Conservation (phyloP, 2,888 invertebrate species). For the Melikaiella ostensackeni region DNA sequence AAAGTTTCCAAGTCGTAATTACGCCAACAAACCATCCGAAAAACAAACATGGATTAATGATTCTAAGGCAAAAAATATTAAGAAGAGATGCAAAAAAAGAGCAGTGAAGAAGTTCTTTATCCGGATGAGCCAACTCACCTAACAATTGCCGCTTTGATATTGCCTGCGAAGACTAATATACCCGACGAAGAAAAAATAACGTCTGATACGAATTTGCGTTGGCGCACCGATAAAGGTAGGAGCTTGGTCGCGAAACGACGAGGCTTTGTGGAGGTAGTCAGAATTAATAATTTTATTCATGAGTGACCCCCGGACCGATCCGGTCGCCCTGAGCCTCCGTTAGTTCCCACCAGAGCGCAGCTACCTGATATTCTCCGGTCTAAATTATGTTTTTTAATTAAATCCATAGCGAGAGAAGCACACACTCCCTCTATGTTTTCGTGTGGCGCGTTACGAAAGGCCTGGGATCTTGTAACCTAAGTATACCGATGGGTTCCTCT, state of each 20-base stretch:
- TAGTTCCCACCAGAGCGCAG: conserved; percentile 72
- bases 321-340: conserved; percentile 59
- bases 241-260: conserved; percentile 47
- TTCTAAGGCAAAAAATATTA: conserved; percentile 1
- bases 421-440: conserved; percentile 53
- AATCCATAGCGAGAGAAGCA: conserved; percentile 73
- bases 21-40: conserved; percentile 14
- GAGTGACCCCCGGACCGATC: conserved; percentile 69
- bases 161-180: neutral
- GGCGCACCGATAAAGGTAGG: conserved; percentile 31
- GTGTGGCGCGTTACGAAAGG: conserved; percentile 64
- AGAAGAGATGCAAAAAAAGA: neutral
- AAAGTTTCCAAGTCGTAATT: neutral
- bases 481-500: conserved; percentile 56
- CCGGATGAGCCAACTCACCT: neutral
- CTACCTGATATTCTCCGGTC: conserved; percentile 75
- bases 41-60: conserved; percentile 33
- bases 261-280: conserved; percentile 55
- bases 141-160: conserved; percentile 12
- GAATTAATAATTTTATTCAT: conserved; percentile 77
- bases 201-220: conserved; percentile 18
- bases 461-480: conserved; percentile 49
- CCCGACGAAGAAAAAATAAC: neutral
- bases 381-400: conserved; percentile 78
- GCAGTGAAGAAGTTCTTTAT: neutral